Evolutionary conservation across 2,113 vertebrate species (phyloP).

Genomic region (Nematolebias whitei): DNA sequence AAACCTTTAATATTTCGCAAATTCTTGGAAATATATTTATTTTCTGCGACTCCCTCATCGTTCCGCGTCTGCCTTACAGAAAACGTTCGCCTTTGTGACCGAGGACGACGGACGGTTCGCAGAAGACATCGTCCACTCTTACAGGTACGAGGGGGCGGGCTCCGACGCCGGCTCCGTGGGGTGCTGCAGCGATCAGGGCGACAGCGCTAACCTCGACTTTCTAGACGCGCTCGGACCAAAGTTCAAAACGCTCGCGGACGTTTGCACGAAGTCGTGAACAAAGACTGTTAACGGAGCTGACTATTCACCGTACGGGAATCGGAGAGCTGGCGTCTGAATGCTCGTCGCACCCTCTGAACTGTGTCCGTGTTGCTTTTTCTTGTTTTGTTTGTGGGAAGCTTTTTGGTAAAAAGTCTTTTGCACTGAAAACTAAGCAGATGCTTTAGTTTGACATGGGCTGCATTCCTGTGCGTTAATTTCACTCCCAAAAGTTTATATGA

Average conservation of each 20-base stretch:
- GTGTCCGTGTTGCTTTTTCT: slow-evolving; percentile 12
- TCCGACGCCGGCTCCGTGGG: slow-evolving; percentile 88
- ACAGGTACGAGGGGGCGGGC: slow-evolving; percentile 88
- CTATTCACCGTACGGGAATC: slow-evolving; percentile 10
- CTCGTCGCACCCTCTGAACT: neutral
- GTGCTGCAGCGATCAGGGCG: slow-evolving; percentile 87
- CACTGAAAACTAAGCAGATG: slow-evolving; percentile 61
- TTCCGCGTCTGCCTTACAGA: slow-evolving; percentile 47
- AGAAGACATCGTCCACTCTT: slow-evolving; percentile 84
- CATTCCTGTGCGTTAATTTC: slow-evolving; percentile 8
- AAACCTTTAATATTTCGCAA: slow-evolving; percentile 60
- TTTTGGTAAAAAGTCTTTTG: slow-evolving; percentile 44
- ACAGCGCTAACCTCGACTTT: slow-evolving; percentile 84
- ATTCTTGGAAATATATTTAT: slow-evolving; percentile 13
- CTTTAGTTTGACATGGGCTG: slow-evolving; percentile 41
- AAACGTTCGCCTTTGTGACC: slow-evolving; percentile 14
- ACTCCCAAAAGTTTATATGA: slow-evolving; percentile 3
- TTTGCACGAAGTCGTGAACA: slow-evolving; percentile 79
- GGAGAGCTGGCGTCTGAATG: slow-evolving; percentile 11
- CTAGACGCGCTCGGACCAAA: slow-evolving; percentile 90
- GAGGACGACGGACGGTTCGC: slow-evolving; percentile 69
- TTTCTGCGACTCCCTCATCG: neutral
- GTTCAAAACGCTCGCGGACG: slow-evolving; percentile 88
- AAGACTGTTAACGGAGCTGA: slow-evolving; percentile 21
- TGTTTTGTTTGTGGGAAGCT: slow-evolving; percentile 7